These are phyloP conservation scores for Nebria salina DNA, from an alignment of 2,888 invertebrate genomes.

Conservation along the genomic window DNA sequence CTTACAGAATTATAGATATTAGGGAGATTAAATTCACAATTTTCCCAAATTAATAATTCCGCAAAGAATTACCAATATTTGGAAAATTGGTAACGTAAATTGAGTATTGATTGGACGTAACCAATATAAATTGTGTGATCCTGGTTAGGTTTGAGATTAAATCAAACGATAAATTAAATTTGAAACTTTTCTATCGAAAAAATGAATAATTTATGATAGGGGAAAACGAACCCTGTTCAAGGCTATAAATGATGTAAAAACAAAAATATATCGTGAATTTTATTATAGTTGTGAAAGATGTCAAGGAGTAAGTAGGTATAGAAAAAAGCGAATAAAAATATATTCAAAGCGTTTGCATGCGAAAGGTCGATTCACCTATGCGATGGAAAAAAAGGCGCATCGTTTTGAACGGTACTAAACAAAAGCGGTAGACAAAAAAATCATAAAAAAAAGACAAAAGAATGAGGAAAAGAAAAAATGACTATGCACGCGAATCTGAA, in stretches of 20 bases:
- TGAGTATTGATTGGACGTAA: too few relatives aligned
- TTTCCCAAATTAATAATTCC: too few relatives aligned
- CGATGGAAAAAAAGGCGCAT: neutral
- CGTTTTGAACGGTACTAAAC: slow-evolving; percentile 15
- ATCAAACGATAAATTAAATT: too few relatives aligned
- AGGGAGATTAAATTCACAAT: too few relatives aligned
- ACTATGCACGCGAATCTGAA: slow-evolving; percentile 24
- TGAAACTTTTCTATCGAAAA: too few relatives aligned
- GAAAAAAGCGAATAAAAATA: neutral
- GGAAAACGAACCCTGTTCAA: too few relatives aligned
- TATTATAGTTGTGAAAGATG: neutral
- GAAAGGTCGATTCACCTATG: slow-evolving; percentile 6
- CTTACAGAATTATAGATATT: too few relatives aligned
- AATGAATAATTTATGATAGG: too few relatives aligned
- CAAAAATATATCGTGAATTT: slow-evolving; percentile 35
- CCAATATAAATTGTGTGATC: too few relatives aligned
- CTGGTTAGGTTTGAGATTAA: too few relatives aligned
- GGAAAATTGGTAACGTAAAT: too few relatives aligned
- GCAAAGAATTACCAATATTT: too few relatives aligned
- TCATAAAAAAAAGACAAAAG: slow-evolving; percentile 16
- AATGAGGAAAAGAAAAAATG: neutral
- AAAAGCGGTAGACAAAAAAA: slow-evolving; percentile 27
- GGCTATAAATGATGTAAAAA: slow-evolving; percentile 19
- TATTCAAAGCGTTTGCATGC: slow-evolving; percentile 21
- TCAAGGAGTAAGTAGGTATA: neutral